phyloP scores from a whole-genome alignment of 2,797 vertebrate genomes.

The Sternotherus odoratus region DNA sequence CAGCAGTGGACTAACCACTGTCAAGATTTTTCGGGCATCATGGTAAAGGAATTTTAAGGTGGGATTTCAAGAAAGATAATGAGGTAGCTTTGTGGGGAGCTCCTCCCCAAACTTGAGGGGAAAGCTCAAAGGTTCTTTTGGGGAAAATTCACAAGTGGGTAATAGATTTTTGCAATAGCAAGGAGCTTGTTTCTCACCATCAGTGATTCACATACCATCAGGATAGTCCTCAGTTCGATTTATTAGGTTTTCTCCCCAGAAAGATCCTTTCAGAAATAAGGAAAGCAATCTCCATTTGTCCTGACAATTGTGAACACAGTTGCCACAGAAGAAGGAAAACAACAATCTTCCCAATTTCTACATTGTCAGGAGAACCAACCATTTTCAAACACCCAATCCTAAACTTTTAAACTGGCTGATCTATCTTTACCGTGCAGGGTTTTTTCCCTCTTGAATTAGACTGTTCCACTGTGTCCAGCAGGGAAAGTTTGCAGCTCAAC shows the following conservation, averaged over 20 bases:
- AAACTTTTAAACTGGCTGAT: background rate
- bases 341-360: background rate
- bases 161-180: background rate
- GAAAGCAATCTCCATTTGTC: background rate
- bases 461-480: background rate
- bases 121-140: too few species aligned
- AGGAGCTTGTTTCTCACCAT: background rate
- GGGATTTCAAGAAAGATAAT: background rate
- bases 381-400: background rate
- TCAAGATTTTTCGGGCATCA: background rate
- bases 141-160: background rate
- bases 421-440: background rate
- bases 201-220: background rate
- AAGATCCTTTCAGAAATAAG: background rate
- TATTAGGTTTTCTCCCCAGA: background rate
- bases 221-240: background rate
- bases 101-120: too few species aligned
- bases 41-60: background rate
- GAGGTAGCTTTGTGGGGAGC: background rate
- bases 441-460: background rate
- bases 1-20: background rate
- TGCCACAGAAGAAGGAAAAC: conserved; percentile 1
- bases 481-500: background rate
- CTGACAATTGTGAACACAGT: background rate
- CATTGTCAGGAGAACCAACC: background rate